Conservation (phyloP, 2,113 vertebrate genomes). For the Sorex araneus region DNA sequence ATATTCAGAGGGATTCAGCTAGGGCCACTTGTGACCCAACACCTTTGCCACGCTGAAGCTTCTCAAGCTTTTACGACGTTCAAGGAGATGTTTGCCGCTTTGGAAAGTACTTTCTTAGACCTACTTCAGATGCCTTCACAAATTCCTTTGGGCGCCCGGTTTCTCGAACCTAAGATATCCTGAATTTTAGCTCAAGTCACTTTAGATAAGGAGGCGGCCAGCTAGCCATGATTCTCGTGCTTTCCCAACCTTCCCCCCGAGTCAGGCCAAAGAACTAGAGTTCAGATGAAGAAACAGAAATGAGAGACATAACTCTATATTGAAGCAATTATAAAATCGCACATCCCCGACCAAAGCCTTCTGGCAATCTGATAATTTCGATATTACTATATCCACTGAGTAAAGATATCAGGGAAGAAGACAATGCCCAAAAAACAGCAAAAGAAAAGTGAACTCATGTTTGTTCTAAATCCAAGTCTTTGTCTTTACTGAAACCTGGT, state of each 20-base stretch:
- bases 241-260: conserved; percentile 18
- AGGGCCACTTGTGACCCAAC: conserved; percentile 20
- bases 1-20: background rate
- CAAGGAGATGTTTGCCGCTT: conserved; percentile 54
- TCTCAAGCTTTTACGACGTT: conserved; percentile 16
- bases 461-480: background rate
- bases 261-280: background rate
- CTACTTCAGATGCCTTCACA: conserved; percentile 71
- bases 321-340: background rate
- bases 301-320: background rate
- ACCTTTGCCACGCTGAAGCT: conserved; percentile 21
- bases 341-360: conserved; percentile 13
- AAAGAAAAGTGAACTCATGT: conserved; percentile 11
- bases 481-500: background rate
- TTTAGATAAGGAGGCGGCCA: conserved; percentile 9
- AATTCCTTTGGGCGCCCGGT: conserved; percentile 25
- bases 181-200: conserved; percentile 66
- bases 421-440: conserved; percentile 6
- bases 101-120: conserved; percentile 64
- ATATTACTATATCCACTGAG: background rate
- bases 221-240: background rate
- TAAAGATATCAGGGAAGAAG: background rate
- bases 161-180: conserved; percentile 4
- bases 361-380: background rate
- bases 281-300: conserved; percentile 31